phyloP scores from a whole-genome alignment of 2,888 invertebrate species.

The Galerucella nymphaeae region DNA sequence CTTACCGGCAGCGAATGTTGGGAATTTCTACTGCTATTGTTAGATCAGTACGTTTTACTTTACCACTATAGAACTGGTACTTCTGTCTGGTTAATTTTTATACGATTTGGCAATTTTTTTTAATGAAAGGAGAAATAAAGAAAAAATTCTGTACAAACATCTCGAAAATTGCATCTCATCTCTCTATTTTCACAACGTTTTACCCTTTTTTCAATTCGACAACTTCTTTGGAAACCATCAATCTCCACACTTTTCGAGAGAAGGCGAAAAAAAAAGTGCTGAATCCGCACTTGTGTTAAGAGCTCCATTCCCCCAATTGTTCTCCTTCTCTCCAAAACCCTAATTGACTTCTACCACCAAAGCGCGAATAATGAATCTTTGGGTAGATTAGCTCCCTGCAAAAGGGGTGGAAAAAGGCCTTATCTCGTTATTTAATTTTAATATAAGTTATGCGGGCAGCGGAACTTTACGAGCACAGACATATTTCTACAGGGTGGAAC shows the following conservation, averaged over 20 bases:
- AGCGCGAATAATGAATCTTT: slow-evolving; percentile 34
- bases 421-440: slow-evolving; percentile 38
- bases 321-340: slow-evolving; percentile 26
- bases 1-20: too few relatives aligned
- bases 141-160: too few relatives aligned
- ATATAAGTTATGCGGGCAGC: slow-evolving; percentile 34
- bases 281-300: slow-evolving; percentile 29
- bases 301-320: slow-evolving; percentile 27
- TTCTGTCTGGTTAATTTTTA: too few relatives aligned
- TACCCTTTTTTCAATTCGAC: slow-evolving; percentile 9
- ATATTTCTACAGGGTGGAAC: not conserved
- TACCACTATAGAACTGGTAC: too few relatives aligned
- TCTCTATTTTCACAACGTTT: not conserved
- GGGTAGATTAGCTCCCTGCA: slow-evolving; percentile 27
- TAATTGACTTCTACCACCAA: slow-evolving; percentile 40
- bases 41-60: too few relatives aligned
- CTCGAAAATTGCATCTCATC: too few relatives aligned
- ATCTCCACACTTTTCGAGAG: slow-evolving; percentile 22
- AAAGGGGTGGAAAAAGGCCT: slow-evolving; percentile 25
- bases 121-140: too few relatives aligned
- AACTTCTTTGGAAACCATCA: slow-evolving; percentile 25
- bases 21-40: too few relatives aligned
- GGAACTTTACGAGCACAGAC: slow-evolving; percentile 15
- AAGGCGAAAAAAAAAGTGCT: slow-evolving; percentile 25
- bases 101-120: too few relatives aligned